These are phyloP conservation scores for Drosophila borborema DNA, from an alignment of 2,888 invertebrate species.

Conservation along the genomic window DNA sequence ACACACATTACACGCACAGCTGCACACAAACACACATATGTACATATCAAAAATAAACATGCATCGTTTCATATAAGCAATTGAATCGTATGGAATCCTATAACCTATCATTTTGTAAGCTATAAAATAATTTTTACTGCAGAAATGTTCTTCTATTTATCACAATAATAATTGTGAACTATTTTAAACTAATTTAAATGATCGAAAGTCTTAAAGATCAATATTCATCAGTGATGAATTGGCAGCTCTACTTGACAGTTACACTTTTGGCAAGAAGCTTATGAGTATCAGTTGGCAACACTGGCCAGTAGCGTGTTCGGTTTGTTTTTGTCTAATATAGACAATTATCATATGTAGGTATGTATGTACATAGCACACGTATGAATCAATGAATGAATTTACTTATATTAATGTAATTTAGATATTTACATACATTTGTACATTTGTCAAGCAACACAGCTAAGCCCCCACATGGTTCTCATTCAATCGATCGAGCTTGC, in stretches of 20 bases:
- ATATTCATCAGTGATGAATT: slow-evolving; percentile 2
- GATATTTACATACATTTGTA: slow-evolving; percentile 3
- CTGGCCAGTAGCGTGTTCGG: slow-evolving; percentile 43
- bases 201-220: neutral
- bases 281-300: slow-evolving; percentile 43
- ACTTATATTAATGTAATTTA: neutral
- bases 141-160: neutral
- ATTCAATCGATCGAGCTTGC: slow-evolving; percentile 75
- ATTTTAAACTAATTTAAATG: too few species aligned
- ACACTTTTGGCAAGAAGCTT: slow-evolving; percentile 34
- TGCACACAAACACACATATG: slow-evolving; percentile 8
- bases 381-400: too few species aligned
- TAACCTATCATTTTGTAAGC: neutral
- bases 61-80: neutral
- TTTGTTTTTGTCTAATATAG: slow-evolving; percentile 28
- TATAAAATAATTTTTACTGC: neutral
- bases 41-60: slow-evolving; percentile 11
- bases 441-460: slow-evolving; percentile 14
- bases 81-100: neutral
- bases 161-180: neutral
- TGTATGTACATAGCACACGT: neutral
- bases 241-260: slow-evolving; percentile 23
- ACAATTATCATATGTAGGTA: slow-evolving; percentile 17
- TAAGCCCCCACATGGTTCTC: slow-evolving; percentile 58
- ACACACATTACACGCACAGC: neutral